Conservation (phyloP, 1,140 invertebrate species). For the Drosophila grimshawi region DNA sequence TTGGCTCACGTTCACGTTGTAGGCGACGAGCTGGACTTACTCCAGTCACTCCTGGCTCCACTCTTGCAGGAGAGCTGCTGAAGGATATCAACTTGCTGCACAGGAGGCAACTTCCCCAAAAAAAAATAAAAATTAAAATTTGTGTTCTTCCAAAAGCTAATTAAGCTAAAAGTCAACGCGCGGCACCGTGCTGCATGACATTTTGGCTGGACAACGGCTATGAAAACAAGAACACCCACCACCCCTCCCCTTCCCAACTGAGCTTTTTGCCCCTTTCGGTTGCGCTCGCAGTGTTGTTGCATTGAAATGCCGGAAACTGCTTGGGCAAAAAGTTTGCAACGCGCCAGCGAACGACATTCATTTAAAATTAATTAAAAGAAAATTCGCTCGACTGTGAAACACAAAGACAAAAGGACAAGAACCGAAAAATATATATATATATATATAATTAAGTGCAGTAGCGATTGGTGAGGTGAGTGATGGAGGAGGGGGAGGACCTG, state of each 20-base stretch:
- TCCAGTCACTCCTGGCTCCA: not conserved
- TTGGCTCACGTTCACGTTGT: conserved; percentile 65
- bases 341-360: conserved; percentile 78
- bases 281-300: conserved; percentile 3
- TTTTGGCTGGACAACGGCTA: conserved; percentile 29
- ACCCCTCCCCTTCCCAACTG: not conserved
- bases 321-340: conserved; percentile 72
- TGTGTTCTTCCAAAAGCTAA: conserved; percentile 68
- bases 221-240: conserved; percentile 17
- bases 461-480: not conserved
- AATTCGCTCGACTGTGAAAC: conserved; percentile 81
- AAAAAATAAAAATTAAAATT: conserved; percentile 10
- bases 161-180: conserved; percentile 80
- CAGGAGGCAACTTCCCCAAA: not conserved
- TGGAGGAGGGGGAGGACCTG: not conserved
- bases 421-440: conserved; percentile 37
- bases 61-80: conserved; percentile 1
- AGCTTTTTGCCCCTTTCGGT: not conserved
- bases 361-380: conserved; percentile 83
- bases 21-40: conserved; percentile 6
- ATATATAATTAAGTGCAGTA: conserved; percentile 37
- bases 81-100: conserved; percentile 21
- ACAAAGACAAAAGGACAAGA: conserved; percentile 74
- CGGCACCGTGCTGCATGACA: conserved; percentile 14
- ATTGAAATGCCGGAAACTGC: conserved; percentile 55